These are phyloP conservation scores for Linnaemya tessellans DNA, from an alignment of 2,888 invertebrate species.

Conservation along the genomic window DNA sequence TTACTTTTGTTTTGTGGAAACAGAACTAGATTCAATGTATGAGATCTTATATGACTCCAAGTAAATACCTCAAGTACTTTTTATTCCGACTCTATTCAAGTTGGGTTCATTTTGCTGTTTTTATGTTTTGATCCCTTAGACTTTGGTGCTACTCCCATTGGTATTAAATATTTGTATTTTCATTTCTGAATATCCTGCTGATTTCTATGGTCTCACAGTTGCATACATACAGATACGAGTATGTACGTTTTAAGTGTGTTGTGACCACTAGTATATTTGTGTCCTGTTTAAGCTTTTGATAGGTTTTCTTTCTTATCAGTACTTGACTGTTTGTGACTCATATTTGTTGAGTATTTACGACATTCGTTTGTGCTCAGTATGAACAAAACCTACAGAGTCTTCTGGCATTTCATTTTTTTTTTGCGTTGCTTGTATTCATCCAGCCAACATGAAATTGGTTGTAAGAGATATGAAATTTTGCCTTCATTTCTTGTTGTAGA, in stretches of 20 bases:
- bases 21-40: neutral
- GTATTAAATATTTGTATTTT: conserved; percentile 56
- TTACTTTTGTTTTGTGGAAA: no score
- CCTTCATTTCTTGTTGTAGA: conserved; percentile 26
- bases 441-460: conserved; percentile 54
- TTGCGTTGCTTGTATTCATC: conserved; percentile 13
- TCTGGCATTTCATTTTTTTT: conserved; percentile 44
- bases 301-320: conserved; percentile 73
- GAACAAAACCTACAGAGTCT: conserved; percentile 47
- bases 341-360: conserved; percentile 71
- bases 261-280: conserved; percentile 24
- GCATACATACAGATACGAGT: neutral
- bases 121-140: conserved; percentile 26
- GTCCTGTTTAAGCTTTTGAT: conserved; percentile 71
- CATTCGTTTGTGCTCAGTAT: conserved; percentile 64
- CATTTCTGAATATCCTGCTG: conserved; percentile 66
- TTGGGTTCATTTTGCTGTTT: conserved; percentile 9
- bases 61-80: neutral
- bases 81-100: neutral
- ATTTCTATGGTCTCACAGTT: conserved; percentile 38
- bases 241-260: conserved; percentile 14
- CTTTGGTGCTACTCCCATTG: conserved; percentile 45
- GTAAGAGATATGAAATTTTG: conserved; percentile 58
- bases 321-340: conserved; percentile 71
- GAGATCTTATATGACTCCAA: neutral